A percentile compares a stretch with the other conserved stretches of the same genome.
Evolutionary conservation across 2,113 vertebrate genomes (phyloP).

Genomic region (Elephas maximus): DNA sequence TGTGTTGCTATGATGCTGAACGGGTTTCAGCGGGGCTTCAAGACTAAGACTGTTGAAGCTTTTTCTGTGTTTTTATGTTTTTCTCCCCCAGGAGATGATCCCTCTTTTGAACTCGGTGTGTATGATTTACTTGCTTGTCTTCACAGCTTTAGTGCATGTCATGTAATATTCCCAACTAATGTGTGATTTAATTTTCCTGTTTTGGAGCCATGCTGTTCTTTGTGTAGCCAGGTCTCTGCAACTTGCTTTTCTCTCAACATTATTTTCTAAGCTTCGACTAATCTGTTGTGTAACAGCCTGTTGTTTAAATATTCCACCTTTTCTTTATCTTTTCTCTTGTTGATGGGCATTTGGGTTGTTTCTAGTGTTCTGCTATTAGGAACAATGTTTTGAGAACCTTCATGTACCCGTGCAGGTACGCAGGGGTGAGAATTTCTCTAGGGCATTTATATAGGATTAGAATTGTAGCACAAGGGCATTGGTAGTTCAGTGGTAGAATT

Average conservation of each 20-base stretch:
- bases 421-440: too few relatives aligned
- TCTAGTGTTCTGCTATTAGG: too few relatives aligned
- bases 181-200: rapidly evolving
- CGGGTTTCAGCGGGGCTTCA: too few relatives aligned
- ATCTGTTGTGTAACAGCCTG: rapidly evolving
- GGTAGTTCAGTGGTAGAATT: too few relatives aligned
- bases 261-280: background rate
- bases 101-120: rapidly evolving
- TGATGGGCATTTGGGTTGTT: too few relatives aligned
- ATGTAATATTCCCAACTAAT: rapidly evolving
- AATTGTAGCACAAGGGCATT: too few relatives aligned
- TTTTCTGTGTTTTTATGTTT: background rate
- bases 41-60: too few relatives aligned
- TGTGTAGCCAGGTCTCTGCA: background rate
- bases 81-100: rapidly evolving
- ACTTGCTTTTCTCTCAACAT: rapidly evolving
- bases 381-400: too few relatives aligned
- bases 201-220: rapidly evolving
- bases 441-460: too few relatives aligned
- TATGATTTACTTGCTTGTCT: rapidly evolving
- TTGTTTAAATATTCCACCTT: too few relatives aligned
- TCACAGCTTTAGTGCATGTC: rapidly evolving
- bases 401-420: too few relatives aligned
- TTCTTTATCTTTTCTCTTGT: rapidly evolving
- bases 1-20: too few relatives aligned